Percentiles rank a stretch among this genome's conserved stretches.
Evolutionary conservation across 2,888 invertebrate genomes (phyloP).

Genomic region (Lithophane leautieri): DNA sequence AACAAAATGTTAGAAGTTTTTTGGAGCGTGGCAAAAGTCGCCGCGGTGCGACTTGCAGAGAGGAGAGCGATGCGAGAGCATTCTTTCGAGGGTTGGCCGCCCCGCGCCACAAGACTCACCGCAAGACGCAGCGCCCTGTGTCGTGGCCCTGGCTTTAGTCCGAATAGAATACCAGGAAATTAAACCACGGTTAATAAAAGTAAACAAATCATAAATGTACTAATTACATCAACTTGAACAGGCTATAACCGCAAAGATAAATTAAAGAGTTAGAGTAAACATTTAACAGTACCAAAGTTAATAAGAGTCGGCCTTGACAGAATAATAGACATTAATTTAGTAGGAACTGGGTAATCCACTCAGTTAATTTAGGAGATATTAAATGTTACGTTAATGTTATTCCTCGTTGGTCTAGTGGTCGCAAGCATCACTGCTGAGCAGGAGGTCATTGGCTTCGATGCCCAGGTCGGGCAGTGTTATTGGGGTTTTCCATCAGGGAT

Average conservation of each 20-base stretch:
- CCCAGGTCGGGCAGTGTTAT: no score
- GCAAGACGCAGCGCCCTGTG: no score
- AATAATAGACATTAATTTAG: conserved; percentile 63
- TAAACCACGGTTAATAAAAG: background rate
- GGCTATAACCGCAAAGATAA: conserved; percentile 47
- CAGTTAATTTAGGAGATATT: conserved; percentile 57
- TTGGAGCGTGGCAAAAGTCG: no score
- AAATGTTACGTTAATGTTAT: conserved; percentile 57
- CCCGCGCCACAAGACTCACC: no score
- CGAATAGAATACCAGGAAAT: background rate
- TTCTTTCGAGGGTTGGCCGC: no score
- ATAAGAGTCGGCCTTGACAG: conserved; percentile 41
- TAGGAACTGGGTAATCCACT: conserved; percentile 54
- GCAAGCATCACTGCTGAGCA: no score
- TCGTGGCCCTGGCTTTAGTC: background rate
- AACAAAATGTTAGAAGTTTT: no score
- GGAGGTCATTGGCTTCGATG: no score
- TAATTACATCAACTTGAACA: conserved; percentile 35
- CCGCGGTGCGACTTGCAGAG: no score
- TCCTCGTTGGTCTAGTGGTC: background rate
- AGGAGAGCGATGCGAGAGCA: no score
- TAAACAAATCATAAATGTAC: conserved; percentile 18
- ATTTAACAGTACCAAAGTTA: conserved; percentile 53
- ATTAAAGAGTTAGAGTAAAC: conserved; percentile 55
- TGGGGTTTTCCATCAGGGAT: no score